Base-by-base conservation (phyloP, 2,888 invertebrate genomes). In the Venusia cambrica region DNA sequence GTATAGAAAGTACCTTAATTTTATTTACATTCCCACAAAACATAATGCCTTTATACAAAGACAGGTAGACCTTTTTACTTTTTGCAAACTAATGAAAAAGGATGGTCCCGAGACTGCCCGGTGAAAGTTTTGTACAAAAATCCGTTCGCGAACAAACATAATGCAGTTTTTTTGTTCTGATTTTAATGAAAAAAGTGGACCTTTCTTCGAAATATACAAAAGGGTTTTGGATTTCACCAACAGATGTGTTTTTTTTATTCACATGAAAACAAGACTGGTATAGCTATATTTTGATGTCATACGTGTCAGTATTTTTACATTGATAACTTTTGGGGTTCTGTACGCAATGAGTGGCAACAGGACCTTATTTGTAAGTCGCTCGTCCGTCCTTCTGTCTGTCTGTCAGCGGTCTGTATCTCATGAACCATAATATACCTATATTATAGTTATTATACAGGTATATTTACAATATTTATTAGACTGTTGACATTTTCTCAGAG, bases 151-250 rank as follows among this genome's bases (percentile, higher is more conserved):
- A 62, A 61, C 66, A 69, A 72, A 72, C 54, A 67, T 70, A 69
- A 71, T 71, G 62, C 56, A 36, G 50, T 62, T 73, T 76, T 79
- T 73, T 77, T 73, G 56, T 54, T 30, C 38, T 60, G 50, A 60
- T 59, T 50, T 57, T 63, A n/a, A n/a, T 71, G 75, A 77, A 75
- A 64, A 54, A 50, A 55, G 25, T 17, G 61, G 57, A 61, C 65
- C 67, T 70, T 71, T 69, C 71, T 69, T 57, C 70, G 75, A 78
- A 79, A 58, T 54, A 55, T 64, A 80, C 79, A 83, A 83, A 84
- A 77, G 83, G 84, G 83, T 78, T 84, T 81, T 73, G 57, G 54
- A 72, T 84, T 79, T 77, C 81, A 74, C 66, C 66, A 69, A 73
- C 74, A 77, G 73, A 75, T 74, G 74, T 51, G 20, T 46, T 63